Conservation (phyloP, 2,888 invertebrate genomes). For the Drosophila cognata region DNA sequence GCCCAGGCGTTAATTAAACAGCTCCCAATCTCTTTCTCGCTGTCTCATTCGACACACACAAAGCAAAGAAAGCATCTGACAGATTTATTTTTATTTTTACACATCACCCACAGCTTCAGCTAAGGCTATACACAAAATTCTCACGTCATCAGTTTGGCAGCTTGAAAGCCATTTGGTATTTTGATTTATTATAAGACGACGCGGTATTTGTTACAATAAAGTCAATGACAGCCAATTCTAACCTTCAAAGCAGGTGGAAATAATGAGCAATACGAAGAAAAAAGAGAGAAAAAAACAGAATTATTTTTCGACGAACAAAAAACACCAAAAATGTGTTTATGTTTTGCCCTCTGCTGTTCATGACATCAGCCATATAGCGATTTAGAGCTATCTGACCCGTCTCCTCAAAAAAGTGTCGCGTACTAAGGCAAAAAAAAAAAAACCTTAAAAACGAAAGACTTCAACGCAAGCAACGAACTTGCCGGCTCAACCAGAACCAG, state of each 20-base stretch:
- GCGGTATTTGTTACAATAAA: conserved; percentile 76
- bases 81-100: conserved; percentile 16
- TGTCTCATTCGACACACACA: neutral
- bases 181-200: conserved; percentile 64
- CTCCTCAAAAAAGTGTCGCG: conserved; percentile 19
- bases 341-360: conserved; percentile 35
- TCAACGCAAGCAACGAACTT: conserved; percentile 73
- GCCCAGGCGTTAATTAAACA: conserved; percentile 55
- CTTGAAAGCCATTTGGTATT: conserved; percentile 37
- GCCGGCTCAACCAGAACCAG: conserved; percentile 12
- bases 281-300: conserved; percentile 33
- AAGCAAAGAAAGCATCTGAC: conserved; percentile 57
- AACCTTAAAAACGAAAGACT: conserved; percentile 69
- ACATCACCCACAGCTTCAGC: conserved; percentile 5
- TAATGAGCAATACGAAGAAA: conserved; percentile 12
- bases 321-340: conserved; percentile 33
- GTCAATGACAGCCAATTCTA: conserved; percentile 59
- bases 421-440: conserved; percentile 1
- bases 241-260: conserved; percentile 35
- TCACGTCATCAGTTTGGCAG: conserved; percentile 60
- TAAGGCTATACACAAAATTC: conserved; percentile 17
- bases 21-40: neutral
- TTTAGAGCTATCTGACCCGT: conserved; percentile 29
- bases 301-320: conserved; percentile 25
- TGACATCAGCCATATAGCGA: conserved; percentile 68